Base-by-base conservation (phyloP, 1,140 invertebrate genomes). In the Trichonephila clavipes region DNA sequence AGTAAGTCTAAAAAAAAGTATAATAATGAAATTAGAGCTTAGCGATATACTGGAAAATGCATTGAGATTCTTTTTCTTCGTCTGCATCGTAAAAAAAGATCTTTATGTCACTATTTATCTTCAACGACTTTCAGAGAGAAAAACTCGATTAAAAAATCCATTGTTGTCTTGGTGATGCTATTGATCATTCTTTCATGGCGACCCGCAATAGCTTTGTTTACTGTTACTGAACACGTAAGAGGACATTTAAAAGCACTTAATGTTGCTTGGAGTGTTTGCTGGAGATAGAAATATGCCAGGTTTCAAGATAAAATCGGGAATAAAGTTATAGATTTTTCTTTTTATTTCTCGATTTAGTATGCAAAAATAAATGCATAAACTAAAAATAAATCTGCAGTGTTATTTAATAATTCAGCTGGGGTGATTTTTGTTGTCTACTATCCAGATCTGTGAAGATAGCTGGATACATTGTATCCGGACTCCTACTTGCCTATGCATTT, bases 161-260 rank as follows among this genome's bases (percentile, higher is more conserved):
- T 89, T 89, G 88, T 89, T 89, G 88, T 89, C 88, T 51, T 72
- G 64, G 88, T 77, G 88, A 89, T 89, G 88, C n/a, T 89, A 89
- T 89, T 89, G 62, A 89, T 89, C 88, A 89, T 89, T 89, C 44
- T 18, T 89, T 77, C 88, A 88, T 72, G 44, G 64, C n/a, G 66
- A 40, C 44, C 44, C n/a, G 88, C 44, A 89, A 89, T 51, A 28
- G 88, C 58, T 89, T 89, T 77, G 88, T 77, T 89, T 72, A 89
- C 88, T 72, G 88, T 77, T 77, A 58, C 51, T 89, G 69, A 89
- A 89, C 88, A 44, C 64, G 69, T 72, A 69, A 24, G 69, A 72
- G 62, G 64, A 28, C 34, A 72, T 77, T 89, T 89, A 89, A 89
- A 89, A 89, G 51, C 69, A 72, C 58, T 89, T 72, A 89, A 72